These are phyloP conservation scores for Chamaea fasciata DNA, from an alignment of 2,113 vertebrate species.

Conservation along the genomic window DNA sequence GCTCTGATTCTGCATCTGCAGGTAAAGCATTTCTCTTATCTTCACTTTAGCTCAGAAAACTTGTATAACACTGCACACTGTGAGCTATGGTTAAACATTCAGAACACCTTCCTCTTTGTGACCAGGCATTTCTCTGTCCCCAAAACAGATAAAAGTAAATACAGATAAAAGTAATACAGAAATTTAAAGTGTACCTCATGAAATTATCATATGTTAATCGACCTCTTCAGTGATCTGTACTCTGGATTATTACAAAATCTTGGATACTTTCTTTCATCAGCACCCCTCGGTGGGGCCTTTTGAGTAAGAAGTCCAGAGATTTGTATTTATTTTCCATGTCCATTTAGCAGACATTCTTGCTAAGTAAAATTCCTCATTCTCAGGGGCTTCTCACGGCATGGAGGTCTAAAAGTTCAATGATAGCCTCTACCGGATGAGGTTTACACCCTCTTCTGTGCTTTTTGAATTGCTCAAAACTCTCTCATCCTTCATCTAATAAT, in stretches of 20 bases:
- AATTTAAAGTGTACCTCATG: neutral
- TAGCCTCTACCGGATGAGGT: neutral
- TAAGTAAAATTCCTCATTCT: neutral
- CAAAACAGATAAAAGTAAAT: neutral
- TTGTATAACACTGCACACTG: neutral
- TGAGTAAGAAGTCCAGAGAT: neutral
- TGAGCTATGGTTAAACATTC: neutral
- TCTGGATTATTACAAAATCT: neutral
- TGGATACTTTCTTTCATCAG: neutral
- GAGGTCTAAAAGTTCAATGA: neutral
- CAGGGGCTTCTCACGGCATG: neutral
- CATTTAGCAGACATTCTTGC: neutral
- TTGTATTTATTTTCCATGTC: neutral
- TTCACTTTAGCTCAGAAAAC: neutral
- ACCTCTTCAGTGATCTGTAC: neutral
- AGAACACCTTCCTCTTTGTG: neutral
- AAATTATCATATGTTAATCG: neutral
- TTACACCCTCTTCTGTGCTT: neutral
- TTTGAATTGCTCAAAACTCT: slow-evolving; percentile 4
- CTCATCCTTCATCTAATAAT: slow-evolving; percentile 21
- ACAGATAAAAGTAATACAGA: neutral
- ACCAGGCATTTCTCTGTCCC: neutral
- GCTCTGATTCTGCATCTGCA: neutral
- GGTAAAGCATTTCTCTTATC: neutral
- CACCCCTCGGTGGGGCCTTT: rapidly evolving